Conservation (phyloP, 2,888 invertebrate species). For the Furcula furcula region DNA sequence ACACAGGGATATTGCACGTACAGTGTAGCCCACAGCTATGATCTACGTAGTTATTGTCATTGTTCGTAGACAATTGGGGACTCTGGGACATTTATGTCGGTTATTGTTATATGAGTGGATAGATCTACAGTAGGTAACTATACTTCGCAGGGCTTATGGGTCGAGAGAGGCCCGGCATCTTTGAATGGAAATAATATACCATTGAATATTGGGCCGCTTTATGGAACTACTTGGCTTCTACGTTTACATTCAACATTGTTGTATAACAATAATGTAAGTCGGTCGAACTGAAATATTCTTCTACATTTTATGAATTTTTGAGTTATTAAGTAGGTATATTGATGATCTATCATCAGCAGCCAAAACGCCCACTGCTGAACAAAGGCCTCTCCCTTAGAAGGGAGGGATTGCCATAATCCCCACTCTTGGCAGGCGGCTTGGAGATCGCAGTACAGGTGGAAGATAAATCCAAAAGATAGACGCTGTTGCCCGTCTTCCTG, state of each 20-base stretch:
- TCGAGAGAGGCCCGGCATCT: constrained; percentile 1
- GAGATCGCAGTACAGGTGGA: too few species aligned
- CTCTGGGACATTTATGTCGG: constrained; percentile 17
- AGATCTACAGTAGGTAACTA: constrained; percentile 26
- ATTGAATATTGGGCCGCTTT: background rate
- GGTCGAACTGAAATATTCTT: too few species aligned
- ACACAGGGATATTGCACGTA: constrained; percentile 1
- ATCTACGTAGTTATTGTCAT: constrained; percentile 22
- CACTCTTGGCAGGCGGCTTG: too few species aligned
- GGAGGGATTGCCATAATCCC: too few species aligned
- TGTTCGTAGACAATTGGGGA: constrained; percentile 18
- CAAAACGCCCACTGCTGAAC: too few species aligned
- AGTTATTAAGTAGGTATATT: too few species aligned
- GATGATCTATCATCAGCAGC: too few species aligned
- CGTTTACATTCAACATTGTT: background rate
- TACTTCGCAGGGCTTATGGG: constrained; percentile 12
- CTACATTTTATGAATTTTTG: too few species aligned
- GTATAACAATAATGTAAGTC: too few species aligned
- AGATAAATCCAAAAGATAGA: too few species aligned
- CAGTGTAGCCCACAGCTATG: constrained; percentile 9
- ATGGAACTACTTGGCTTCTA: background rate
- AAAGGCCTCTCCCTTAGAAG: too few species aligned
- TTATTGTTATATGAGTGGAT: constrained; percentile 19
- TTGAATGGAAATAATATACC: background rate
- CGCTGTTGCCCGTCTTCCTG: too few species aligned